phyloP scores from a whole-genome alignment of 2,888 invertebrate genomes.

The Calliscelio sp. region DNA sequence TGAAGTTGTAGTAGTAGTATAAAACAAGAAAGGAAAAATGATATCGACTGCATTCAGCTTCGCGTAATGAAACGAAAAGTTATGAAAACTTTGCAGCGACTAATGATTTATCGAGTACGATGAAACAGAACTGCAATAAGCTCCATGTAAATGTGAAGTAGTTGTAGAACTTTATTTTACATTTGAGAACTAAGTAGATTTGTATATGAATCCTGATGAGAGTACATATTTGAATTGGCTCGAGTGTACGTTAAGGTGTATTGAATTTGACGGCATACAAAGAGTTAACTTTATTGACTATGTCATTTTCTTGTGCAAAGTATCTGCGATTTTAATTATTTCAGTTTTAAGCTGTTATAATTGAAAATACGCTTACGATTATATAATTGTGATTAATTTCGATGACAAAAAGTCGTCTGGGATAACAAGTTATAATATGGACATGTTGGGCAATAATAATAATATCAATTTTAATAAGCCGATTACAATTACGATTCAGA shows the following conservation, averaged over 20 bases:
- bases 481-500: constrained; percentile 6
- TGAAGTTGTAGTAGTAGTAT: not conserved
- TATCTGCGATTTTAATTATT: constrained; percentile 34
- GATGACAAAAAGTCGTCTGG: not conserved
- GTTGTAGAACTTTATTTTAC: constrained; percentile 63
- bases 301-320: constrained; percentile 23
- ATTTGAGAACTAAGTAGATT: constrained; percentile 54
- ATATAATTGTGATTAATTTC: too few relatives aligned
- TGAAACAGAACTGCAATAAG: constrained; percentile 56
- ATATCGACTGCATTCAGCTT: constrained; percentile 68
- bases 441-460: not conserved
- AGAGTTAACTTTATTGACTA: constrained; percentile 17
- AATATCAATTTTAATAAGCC: constrained; percentile 5
- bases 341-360: constrained; percentile 10
- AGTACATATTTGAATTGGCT: constrained; percentile 58
- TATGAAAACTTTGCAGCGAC: constrained; percentile 48
- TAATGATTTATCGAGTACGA: constrained; percentile 57
- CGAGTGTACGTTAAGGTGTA: constrained; percentile 30
- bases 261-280: constrained; percentile 36
- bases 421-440: not conserved
- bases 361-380: not conserved
- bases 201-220: constrained; percentile 58
- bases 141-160: constrained; percentile 57
- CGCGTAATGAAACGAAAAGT: constrained; percentile 78
- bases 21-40: not conserved